A percentile compares a stretch with the other conserved stretches of the same genome.
Conservation (phyloP, 2,888 invertebrate genomes). For the Macropis europaea region DNA sequence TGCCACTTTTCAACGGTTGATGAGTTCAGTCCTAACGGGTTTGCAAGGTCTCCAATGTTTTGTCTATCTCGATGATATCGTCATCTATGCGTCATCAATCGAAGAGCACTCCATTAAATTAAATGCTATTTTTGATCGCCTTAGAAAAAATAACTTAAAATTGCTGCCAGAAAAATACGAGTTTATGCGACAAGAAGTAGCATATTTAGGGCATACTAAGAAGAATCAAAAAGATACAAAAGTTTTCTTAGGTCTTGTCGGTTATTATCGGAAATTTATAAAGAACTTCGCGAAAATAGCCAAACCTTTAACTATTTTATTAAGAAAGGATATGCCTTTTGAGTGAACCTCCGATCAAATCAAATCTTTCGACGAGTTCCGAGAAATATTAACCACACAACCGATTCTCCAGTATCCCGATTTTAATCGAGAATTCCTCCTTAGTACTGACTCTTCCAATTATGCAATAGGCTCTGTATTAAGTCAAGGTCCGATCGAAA, state of each 20-base stretch:
- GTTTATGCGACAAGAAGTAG: background rate
- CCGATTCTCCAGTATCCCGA: constrained; percentile 17
- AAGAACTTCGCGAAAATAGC: constrained; percentile 7
- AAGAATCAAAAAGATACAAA: too few relatives aligned
- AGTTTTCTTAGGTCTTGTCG: too few relatives aligned
- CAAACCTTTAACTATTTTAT: background rate
- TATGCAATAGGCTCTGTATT: constrained; percentile 20
- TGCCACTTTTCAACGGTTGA: background rate
- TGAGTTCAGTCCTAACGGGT: background rate
- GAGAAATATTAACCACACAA: constrained; percentile 3
- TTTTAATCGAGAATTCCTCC: background rate
- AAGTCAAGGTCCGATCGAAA: background rate
- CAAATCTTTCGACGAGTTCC: constrained; percentile 7
- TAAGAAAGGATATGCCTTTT: constrained; percentile 5
- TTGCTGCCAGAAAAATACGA: background rate
- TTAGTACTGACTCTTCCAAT: constrained; percentile 7
- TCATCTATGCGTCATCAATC: background rate
- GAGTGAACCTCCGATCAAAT: constrained; percentile 1
- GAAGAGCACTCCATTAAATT: background rate
- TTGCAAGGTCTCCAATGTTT: background rate
- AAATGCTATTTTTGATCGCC: background rate
- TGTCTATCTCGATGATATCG: background rate
- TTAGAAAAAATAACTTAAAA: too few relatives aligned
- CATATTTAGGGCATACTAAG: background rate
- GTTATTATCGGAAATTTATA: too few relatives aligned